Base-by-base conservation (phyloP, 2,797 vertebrate species). In the Gymnothorax javanicus region DNA sequence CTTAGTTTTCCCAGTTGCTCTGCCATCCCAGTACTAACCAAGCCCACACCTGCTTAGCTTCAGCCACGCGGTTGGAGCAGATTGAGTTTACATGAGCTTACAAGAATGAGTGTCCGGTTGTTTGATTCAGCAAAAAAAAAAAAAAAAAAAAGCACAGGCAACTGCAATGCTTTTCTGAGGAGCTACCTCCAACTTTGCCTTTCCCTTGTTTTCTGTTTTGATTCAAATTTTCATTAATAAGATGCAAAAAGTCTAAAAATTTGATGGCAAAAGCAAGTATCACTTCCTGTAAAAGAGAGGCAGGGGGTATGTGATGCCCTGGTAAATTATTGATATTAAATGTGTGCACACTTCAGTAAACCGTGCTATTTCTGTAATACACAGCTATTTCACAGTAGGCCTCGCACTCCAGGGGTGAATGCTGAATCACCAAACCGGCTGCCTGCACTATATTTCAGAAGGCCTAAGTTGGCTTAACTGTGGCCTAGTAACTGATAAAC, bases 261-360 rank as follows among this genome's bases (percentile, higher is more conserved):
- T 1, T 79, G 23, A 54, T 23, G 0, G 9, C 50, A 79, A 79
- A 79, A 43, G 25, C 7, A 79, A 23, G 75, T 79, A 54, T 54
- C 23, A n/a, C 75, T 23, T 20, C 12, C 50, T 50, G 75, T 7
- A 79, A 56, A 23, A 23, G 20, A 79, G 52, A 3, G 43, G 11
- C 12, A 54, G 11, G 20, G 75, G 75, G 50, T 79, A 79, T 1
- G 3, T 20, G 50, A 54, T 52, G 1, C 9, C 73, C 73, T 17
- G 5, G 7, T 75, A 75, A 56, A 79, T 79, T 52, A 79, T 56
- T 54, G 75, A 79, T n/a, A 79, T 79, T 79, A 79, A 79, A 79
- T 23, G 7, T 20, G n/a, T 54, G 75, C 52, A 54, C 3, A 75
- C 52, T 79, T 79, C 20, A 79, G 54, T 79, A 79, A 79, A 15